Conservation (phyloP, 2,888 invertebrate species). For the Oxyscelio sp. region DNA sequence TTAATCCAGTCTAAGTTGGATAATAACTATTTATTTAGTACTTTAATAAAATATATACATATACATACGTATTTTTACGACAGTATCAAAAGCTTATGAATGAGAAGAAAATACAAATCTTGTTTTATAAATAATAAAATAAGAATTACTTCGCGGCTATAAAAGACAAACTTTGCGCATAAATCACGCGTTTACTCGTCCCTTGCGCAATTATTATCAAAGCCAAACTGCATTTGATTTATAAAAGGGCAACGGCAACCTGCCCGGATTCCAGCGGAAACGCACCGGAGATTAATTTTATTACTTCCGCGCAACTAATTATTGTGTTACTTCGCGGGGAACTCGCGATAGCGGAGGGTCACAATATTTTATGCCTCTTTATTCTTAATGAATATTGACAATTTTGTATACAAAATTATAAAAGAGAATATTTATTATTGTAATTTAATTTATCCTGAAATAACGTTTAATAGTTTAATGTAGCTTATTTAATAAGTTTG, state of each 20-base stretch:
- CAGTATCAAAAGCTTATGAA: conserved; percentile 47
- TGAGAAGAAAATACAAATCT: conserved; percentile 64
- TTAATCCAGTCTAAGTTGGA: conserved; percentile 20
- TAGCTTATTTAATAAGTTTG: too few relatives aligned
- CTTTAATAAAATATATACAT: conserved; percentile 67
- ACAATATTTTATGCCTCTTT: conserved; percentile 34
- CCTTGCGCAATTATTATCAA: conserved; percentile 84
- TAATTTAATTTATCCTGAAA: too few relatives aligned
- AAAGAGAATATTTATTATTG: too few relatives aligned
- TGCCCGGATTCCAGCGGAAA: conserved; percentile 73
- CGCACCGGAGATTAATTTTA: conserved; percentile 87
- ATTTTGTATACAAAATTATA: background rate
- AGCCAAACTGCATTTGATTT: conserved; percentile 88
- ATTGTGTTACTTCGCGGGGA: conserved; percentile 86
- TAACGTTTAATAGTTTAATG: too few relatives aligned
- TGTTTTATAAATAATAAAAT: conserved; percentile 72
- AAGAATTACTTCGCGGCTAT: conserved; percentile 61
- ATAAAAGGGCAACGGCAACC: conserved; percentile 84
- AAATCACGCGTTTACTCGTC: conserved; percentile 81
- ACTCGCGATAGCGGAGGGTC: conserved; percentile 11
- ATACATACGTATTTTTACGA: conserved; percentile 66
- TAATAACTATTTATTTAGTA: conserved; percentile 60
- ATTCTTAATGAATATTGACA: conserved; percentile 11
- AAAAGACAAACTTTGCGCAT: conserved; percentile 82
- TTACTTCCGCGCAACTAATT: conserved; percentile 88